Evolutionary conservation across 2,113 vertebrate genomes (phyloP).

Genomic region (Notothenia rossii): DNA sequence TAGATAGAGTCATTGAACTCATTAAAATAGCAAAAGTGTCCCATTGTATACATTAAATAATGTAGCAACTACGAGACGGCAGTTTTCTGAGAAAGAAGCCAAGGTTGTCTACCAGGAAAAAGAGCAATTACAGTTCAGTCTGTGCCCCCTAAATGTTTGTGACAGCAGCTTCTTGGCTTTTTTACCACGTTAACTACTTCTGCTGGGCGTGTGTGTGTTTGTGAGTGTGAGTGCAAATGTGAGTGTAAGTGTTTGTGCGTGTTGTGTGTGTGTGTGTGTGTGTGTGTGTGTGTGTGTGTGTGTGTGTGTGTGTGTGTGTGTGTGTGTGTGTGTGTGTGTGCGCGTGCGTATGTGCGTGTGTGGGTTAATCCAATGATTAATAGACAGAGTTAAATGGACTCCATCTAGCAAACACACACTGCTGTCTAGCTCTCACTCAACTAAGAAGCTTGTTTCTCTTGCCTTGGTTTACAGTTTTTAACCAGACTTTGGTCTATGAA

Average conservation of each 20-base stretch:
- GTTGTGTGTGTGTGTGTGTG: neutral
- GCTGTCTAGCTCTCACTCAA: constrained; percentile 20
- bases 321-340: neutral
- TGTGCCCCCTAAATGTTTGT: constrained; percentile 51
- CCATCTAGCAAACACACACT: constrained; percentile 37
- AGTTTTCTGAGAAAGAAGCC: neutral
- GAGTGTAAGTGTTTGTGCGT: constrained; percentile 2
- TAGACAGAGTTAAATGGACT: constrained; percentile 42
- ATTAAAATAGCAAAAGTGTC: neutral
- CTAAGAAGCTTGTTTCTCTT: constrained; percentile 4
- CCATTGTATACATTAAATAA: neutral
- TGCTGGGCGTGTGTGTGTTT: constrained; percentile 19
- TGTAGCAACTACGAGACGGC: neutral
- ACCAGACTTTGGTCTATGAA: neutral
- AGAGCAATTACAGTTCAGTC: constrained; percentile 28
- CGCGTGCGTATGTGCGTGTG: constrained; percentile 4
- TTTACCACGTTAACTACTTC: constrained; percentile 45
- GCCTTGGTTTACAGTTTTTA: constrained; percentile 9
- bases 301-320: constrained; percentile 10
- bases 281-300: neutral
- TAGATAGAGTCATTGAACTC: neutral
- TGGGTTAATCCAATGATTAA: constrained; percentile 55
- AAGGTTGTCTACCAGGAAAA: constrained; percentile 29
- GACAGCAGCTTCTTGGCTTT: constrained; percentile 49
- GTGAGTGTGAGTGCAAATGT: constrained; percentile 1